Percentiles rank a stretch among this genome's conserved stretches.
phyloP scores from a whole-genome alignment of 2,888 invertebrate species.

The Tipula unca region DNA sequence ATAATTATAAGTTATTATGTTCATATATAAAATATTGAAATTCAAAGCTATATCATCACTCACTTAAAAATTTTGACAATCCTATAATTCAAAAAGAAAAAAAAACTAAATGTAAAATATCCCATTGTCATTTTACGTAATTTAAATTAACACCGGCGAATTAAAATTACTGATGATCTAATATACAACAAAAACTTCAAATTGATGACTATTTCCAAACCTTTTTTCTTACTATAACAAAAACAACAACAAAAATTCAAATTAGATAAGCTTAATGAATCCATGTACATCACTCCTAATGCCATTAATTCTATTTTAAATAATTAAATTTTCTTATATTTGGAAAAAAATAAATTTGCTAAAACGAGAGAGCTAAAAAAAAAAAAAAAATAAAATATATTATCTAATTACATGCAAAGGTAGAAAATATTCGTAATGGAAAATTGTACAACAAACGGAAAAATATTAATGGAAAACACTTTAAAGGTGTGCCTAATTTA shows the following conservation, averaged over 20 bases:
- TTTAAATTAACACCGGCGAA: background rate
- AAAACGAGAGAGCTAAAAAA: background rate
- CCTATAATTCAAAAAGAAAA: background rate
- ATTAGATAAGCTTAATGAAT: conserved; percentile 8
- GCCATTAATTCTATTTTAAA: conserved; percentile 2
- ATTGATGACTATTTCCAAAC: conserved; percentile 14
- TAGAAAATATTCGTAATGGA: background rate
- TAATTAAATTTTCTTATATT: background rate
- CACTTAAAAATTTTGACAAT: background rate
- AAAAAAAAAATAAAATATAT: background rate
- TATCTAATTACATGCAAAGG: conserved; percentile 14
- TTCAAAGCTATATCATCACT: background rate
- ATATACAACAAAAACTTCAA: background rate
- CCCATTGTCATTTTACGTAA: background rate
- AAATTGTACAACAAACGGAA: background rate
- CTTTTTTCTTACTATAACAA: background rate
- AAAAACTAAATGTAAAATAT: too few relatives aligned
- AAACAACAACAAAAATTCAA: background rate
- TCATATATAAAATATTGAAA: background rate
- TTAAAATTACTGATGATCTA: background rate
- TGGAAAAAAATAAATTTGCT: background rate
- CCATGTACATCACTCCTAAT: conserved; percentile 14
- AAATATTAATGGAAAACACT: conserved; percentile 8
- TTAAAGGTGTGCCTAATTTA: background rate
- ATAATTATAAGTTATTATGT: background rate